phyloP scores from a whole-genome alignment of 2,113 vertebrate genomes.

The Tyto alba region DNA sequence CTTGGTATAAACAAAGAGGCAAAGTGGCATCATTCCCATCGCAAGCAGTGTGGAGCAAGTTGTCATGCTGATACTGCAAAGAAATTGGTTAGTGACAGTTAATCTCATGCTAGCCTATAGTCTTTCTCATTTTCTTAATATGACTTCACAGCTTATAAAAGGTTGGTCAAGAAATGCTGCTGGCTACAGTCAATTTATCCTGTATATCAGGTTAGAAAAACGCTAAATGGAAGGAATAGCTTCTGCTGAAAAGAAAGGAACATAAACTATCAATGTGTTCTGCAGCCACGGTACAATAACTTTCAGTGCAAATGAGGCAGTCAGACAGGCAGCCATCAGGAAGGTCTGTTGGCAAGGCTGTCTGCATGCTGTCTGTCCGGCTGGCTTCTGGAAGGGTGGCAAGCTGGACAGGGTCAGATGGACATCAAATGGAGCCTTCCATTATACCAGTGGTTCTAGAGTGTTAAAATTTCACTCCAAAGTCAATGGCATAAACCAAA shows the following conservation, averaged over 20 bases:
- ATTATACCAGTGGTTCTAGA: neutral
- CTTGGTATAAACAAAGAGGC: conserved; percentile 87
- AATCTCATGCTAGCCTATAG: neutral
- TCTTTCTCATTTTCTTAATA: neutral
- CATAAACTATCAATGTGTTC: neutral
- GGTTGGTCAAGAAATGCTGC: neutral
- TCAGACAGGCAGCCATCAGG: neutral
- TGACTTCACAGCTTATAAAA: neutral
- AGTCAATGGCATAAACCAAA: neutral
- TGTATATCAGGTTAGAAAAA: neutral
- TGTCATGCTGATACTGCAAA: conserved; percentile 94
- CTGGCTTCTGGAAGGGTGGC: neutral
- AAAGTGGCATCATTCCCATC: conserved; percentile 98
- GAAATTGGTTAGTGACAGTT: conserved; percentile 12
- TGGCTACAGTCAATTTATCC: neutral
- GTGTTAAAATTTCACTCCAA: neutral
- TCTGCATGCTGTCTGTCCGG: neutral
- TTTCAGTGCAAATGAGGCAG: neutral
- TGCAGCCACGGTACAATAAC: neutral
- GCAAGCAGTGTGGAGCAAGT: conserved; percentile 91
- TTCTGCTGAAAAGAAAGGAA: neutral
- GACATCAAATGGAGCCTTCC: neutral
- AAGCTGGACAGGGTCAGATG: neutral
- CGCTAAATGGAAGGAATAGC: neutral
- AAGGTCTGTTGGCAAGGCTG: neutral